phyloP scores from a whole-genome alignment of 1,140 invertebrate species.

The Aleiodes sp. region DNA sequence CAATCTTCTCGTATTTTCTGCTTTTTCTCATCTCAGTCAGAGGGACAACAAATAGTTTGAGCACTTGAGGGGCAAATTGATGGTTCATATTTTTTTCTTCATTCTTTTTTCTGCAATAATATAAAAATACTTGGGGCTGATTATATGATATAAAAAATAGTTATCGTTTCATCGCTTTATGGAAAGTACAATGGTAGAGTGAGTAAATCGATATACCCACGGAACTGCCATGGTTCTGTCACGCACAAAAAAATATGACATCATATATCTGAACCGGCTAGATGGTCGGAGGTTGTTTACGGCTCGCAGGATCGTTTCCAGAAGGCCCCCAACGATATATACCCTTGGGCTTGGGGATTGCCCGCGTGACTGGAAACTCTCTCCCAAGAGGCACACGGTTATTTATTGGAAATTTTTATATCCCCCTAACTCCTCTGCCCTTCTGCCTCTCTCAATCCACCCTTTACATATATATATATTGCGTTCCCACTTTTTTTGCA shows the following conservation, averaged over 20 bases:
- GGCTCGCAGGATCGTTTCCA: conserved; percentile 41
- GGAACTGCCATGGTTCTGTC: conserved; percentile 36
- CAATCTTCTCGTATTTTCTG: too few relatives aligned
- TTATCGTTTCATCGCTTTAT: background rate
- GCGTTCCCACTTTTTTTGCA: background rate
- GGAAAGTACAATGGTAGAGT: background rate
- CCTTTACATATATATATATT: background rate
- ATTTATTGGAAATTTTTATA: conserved; percentile 39
- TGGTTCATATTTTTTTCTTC: too few relatives aligned
- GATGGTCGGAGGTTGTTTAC: conserved; percentile 40
- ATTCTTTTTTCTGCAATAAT: too few relatives aligned
- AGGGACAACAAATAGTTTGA: too few relatives aligned
- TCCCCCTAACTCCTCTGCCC: conserved; percentile 8
- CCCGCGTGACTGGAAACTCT: conserved; percentile 37
- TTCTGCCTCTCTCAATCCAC: conserved; percentile 20
- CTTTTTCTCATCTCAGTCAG: too few relatives aligned
- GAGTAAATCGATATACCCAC: conserved; percentile 27
- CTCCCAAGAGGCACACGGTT: conserved; percentile 26
- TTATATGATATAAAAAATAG: too few relatives aligned
- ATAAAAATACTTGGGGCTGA: too few relatives aligned
- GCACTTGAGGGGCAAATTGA: too few relatives aligned
- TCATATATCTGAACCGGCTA: conserved; percentile 39
- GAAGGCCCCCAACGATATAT: conserved; percentile 36
- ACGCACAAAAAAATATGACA: conserved; percentile 41
- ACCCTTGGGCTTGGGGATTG: conserved; percentile 26